A percentile compares a stretch with the other conserved stretches of the same genome.
Conservation (phyloP, 2,888 invertebrate genomes). For the Incurvaria masculella region DNA sequence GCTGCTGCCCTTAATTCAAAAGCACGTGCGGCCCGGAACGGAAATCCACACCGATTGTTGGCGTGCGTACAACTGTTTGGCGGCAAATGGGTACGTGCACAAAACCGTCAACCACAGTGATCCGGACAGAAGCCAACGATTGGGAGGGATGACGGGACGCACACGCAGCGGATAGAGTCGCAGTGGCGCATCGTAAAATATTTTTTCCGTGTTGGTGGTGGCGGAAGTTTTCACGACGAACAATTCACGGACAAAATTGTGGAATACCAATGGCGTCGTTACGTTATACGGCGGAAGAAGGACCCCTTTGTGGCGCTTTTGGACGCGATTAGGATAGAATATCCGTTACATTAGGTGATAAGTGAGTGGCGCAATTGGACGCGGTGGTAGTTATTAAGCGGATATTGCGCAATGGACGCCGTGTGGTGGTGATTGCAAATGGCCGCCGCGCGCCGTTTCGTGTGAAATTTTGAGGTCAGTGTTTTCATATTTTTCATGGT, state of each 20-base stretch:
- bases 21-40: constrained; percentile 17
- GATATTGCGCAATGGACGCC: no score
- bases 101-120: constrained; percentile 1
- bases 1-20: constrained; percentile 18
- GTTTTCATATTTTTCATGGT: no score
- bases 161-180: constrained; percentile 1
- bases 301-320: no score
- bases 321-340: no score
- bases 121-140: constrained; percentile 1
- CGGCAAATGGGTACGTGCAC: background rate
- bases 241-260: background rate
- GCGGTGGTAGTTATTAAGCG: no score
- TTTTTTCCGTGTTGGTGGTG: background rate
- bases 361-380: no score
- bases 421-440: no score
- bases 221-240: constrained; percentile 1
- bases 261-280: constrained; percentile 1
- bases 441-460: no score
- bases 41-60: constrained; percentile 18
- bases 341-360: no score
- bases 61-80: constrained; percentile 10
- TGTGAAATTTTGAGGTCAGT: no score
- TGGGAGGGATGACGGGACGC: background rate
- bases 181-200: constrained; percentile 3
- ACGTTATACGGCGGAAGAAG: no score